phyloP scores from a whole-genome alignment of 1,140 invertebrate species.

The Euglossa dilemma region DNA sequence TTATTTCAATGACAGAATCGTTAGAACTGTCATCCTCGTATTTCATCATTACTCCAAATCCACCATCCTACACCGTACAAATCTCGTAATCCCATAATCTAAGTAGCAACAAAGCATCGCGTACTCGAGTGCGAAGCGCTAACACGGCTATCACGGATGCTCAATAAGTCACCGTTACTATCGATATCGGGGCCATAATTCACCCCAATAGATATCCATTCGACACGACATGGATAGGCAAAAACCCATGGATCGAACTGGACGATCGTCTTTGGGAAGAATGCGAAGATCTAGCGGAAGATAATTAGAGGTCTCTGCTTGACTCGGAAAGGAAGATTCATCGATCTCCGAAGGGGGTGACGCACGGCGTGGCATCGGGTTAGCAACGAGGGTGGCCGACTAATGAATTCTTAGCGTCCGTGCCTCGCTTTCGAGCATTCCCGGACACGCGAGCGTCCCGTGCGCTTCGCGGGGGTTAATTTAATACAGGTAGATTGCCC shows the following conservation, averaged over 20 bases:
- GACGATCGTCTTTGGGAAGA: neutral
- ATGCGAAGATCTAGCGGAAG: neutral
- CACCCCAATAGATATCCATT: too few relatives aligned
- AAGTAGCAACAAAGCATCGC: too few relatives aligned
- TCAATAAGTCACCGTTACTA: too few relatives aligned
- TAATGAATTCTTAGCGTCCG: conserved; percentile 59
- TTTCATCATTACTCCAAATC: too few relatives aligned
- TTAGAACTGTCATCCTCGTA: too few relatives aligned
- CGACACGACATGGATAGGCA: neutral
- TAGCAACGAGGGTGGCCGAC: conserved; percentile 42
- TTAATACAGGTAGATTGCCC: conserved; percentile 77
- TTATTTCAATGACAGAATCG: too few relatives aligned
- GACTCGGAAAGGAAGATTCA: conserved; percentile 15
- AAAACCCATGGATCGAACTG: neutral
- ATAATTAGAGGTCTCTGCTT: conserved; percentile 4
- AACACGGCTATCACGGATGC: too few relatives aligned
- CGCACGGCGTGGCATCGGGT: neutral
- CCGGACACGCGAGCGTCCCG: conserved; percentile 48
- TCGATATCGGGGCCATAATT: too few relatives aligned
- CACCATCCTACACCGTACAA: too few relatives aligned
- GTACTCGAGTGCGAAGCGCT: too few relatives aligned
- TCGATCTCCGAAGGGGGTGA: conserved; percentile 1
- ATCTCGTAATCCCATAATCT: too few relatives aligned
- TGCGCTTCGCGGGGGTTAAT: conserved; percentile 71
- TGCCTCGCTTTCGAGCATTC: conserved; percentile 50